Conservation (phyloP, 2,888 invertebrate species). For the Osmoderma eremita region DNA sequence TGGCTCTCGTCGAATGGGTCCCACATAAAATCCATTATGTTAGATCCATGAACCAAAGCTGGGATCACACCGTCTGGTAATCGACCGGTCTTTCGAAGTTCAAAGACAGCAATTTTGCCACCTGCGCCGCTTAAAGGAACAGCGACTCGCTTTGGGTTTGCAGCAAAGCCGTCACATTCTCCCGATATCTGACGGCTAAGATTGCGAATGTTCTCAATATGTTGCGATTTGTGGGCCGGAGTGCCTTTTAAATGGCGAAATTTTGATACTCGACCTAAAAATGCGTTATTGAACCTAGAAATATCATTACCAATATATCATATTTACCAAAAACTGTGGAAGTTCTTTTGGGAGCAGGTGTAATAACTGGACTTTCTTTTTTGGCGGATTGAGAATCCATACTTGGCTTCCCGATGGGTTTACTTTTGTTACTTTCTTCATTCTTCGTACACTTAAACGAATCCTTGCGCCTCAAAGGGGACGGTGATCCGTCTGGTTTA, state of each 20-base stretch:
- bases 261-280: constrained; percentile 84
- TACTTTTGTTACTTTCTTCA: constrained; percentile 55
- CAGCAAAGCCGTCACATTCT: constrained; percentile 94
- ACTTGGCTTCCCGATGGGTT: constrained; percentile 66
- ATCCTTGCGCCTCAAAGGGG: constrained; percentile 77
- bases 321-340: constrained; percentile 83
- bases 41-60: constrained; percentile 89
- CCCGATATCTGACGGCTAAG: constrained; percentile 91
- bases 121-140: constrained; percentile 92
- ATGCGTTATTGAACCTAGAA: background rate
- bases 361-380: constrained; percentile 60
- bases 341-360: constrained; percentile 80
- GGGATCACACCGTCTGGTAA: constrained; percentile 84
- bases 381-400: constrained; percentile 64
- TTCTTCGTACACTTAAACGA: constrained; percentile 73
- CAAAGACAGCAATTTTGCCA: constrained; percentile 88
- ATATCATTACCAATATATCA: constrained; percentile 20
- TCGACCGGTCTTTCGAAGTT: constrained; percentile 80
- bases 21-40: constrained; percentile 93
- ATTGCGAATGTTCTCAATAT: constrained; percentile 91
- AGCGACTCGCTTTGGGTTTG: constrained; percentile 87
- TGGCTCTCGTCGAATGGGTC: constrained; percentile 87
- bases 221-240: constrained; percentile 88
- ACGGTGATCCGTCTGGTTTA: constrained; percentile 76
- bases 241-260: constrained; percentile 93